Evolutionary conservation across 2,797 vertebrate genomes (phyloP).

Genomic region (Microctenopoma steveboyesi): DNA sequence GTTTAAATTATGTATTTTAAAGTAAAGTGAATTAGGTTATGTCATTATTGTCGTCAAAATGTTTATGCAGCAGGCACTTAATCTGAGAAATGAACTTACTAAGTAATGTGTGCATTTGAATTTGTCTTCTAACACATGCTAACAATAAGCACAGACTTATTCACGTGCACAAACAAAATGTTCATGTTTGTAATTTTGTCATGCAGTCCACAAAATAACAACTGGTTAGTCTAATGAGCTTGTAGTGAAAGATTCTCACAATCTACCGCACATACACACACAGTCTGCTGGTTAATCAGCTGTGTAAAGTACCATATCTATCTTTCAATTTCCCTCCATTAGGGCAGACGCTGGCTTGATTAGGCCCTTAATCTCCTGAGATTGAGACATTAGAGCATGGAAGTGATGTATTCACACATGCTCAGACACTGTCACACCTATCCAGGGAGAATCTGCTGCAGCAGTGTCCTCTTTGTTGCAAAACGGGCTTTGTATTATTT

Average conservation of each 20-base stretch:
- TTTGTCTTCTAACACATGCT: background rate
- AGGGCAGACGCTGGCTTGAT: conserved; percentile 95
- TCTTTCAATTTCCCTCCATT: conserved; percentile 97
- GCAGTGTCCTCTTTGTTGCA: conserved; percentile 14
- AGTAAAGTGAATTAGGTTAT: no score
- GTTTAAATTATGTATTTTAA: no score
- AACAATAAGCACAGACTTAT: conserved; percentile 12
- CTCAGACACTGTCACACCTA: conserved; percentile 45
- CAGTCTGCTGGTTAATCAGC: conserved; percentile 91
- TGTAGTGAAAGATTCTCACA: conserved; percentile 40
- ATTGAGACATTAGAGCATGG: conserved; percentile 80
- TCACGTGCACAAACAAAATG: conserved; percentile 15
- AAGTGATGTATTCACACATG: conserved; percentile 67
- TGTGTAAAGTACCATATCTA: conserved; percentile 95
- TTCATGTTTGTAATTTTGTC: conserved; percentile 4
- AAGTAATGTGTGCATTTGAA: background rate
- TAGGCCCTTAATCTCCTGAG: conserved; percentile 94
- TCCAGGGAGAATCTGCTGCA: conserved; percentile 35
- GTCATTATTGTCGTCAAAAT: no score
- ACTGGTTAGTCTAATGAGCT: conserved; percentile 51
- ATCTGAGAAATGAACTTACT: no score
- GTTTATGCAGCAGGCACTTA: no score
- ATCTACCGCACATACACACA: conserved; percentile 31
- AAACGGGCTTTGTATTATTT: conserved; percentile 3
- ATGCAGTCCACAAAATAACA: conserved; percentile 37